These are phyloP conservation scores for Macroramphosus scolopax DNA, from an alignment of 2,797 vertebrate species.

Conservation along the genomic window DNA sequence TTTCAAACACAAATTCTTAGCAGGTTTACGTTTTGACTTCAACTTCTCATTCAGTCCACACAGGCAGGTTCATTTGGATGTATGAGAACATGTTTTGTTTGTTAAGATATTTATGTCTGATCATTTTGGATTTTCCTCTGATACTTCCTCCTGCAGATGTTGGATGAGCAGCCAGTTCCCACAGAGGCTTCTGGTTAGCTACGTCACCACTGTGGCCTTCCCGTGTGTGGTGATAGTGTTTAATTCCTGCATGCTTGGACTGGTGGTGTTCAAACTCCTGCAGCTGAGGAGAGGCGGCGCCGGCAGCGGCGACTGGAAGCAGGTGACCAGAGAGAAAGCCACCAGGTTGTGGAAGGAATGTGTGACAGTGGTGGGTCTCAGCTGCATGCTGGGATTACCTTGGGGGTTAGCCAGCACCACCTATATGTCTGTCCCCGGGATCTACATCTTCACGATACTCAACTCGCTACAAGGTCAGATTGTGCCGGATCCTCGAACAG, in stretches of 20 bases:
- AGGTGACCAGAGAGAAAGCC: constrained; percentile 36
- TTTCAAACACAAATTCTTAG: not conserved
- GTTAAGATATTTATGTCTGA: no score
- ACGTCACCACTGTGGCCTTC: constrained; percentile 78
- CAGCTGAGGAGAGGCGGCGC: constrained; percentile 9
- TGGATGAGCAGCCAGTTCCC: constrained; percentile 57
- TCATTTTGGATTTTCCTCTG: not conserved
- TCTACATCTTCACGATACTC: constrained; percentile 82
- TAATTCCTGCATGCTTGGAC: constrained; percentile 82
- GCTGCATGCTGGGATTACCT: constrained; percentile 79
- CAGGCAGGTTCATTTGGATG: no score
- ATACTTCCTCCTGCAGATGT: constrained; percentile 59
- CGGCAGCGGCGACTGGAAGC: constrained; percentile 18
- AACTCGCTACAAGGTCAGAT: constrained; percentile 82
- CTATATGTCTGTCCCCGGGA: constrained; percentile 61
- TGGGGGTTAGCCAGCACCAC: constrained; percentile 76
- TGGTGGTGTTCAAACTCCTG: constrained; percentile 78
- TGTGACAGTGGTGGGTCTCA: constrained; percentile 78
- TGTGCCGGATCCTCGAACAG: not conserved
- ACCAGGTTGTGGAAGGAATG: constrained; percentile 75
- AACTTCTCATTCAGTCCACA: no score
- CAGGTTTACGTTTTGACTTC: not conserved
- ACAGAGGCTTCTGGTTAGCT: constrained; percentile 48
- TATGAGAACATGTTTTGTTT: no score
- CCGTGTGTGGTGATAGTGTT: constrained; percentile 84